These are phyloP conservation scores for Eulithis prunata DNA, from an alignment of 2,888 invertebrate species.

Conservation along the genomic window DNA sequence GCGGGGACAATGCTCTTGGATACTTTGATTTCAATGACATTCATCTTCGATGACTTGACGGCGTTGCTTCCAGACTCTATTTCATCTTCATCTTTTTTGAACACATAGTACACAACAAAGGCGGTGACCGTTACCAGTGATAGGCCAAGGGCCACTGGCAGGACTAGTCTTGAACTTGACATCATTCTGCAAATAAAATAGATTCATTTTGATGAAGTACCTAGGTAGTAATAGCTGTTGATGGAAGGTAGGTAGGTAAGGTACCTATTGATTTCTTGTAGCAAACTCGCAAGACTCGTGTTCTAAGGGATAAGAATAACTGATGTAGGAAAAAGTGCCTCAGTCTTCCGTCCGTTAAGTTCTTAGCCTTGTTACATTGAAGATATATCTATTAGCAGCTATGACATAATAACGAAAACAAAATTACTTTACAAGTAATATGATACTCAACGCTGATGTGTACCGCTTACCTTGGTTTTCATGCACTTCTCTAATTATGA, in stretches of 20 bases:
- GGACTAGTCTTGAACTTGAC: conserved; percentile 63
- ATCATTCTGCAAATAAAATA: conserved; percentile 56
- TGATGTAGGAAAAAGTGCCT: not conserved
- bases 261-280: not conserved
- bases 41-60: conserved; percentile 64
- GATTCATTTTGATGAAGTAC: not conserved
- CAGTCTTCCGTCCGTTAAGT: not conserved
- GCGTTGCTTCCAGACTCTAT: conserved; percentile 56
- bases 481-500: conserved; percentile 10
- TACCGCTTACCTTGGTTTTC: conserved; percentile 32
- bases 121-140: conserved; percentile 88
- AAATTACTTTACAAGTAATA: conserved; percentile 74
- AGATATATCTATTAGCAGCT: conserved; percentile 69
- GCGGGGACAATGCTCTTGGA: conserved; percentile 86
- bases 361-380: conserved; percentile 25
- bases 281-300: too few species aligned
- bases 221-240: not conserved
- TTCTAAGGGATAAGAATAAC: too few species aligned
- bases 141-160: conserved; percentile 86
- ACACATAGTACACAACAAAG: conserved; percentile 87
- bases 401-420: conserved; percentile 78
- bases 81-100: conserved; percentile 86
- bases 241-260: not conserved
- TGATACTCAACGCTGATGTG: conserved; percentile 57
- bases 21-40: conserved; percentile 84